Conservation (phyloP, 2,888 invertebrate species). For the Parapristionchus giblindavisi region DNA sequence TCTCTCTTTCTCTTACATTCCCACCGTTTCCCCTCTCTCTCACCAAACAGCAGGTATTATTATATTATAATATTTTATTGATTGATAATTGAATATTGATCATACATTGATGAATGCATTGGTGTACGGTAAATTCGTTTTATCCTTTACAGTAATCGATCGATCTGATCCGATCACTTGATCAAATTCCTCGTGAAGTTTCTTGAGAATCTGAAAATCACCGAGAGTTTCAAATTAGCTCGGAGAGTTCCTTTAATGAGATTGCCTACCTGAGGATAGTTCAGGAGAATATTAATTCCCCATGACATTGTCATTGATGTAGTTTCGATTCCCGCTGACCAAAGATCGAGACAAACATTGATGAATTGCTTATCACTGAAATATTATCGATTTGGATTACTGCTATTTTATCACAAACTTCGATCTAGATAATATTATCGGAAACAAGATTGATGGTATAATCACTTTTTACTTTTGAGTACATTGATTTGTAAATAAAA, state of each 20-base stretch:
- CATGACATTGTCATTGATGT: constrained; percentile 52
- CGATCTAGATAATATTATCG: too few relatives aligned
- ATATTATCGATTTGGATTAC: neutral
- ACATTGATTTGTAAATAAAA: too few relatives aligned
- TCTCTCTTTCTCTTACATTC: too few relatives aligned
- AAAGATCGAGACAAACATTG: constrained; percentile 46
- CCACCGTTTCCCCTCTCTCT: too few relatives aligned
- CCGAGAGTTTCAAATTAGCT: too few relatives aligned
- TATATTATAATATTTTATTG: too few relatives aligned
- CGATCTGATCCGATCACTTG: constrained; percentile 42
- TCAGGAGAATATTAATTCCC: constrained; percentile 46
- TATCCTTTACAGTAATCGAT: constrained; percentile 45
- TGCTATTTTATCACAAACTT: too few relatives aligned
- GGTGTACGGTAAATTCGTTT: constrained; percentile 42
- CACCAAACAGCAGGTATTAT: too few relatives aligned
- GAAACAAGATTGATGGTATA: too few relatives aligned
- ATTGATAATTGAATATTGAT: too few relatives aligned
- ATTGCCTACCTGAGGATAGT: constrained; percentile 39
- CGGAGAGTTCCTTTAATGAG: too few relatives aligned
- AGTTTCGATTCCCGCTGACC: constrained; percentile 57
- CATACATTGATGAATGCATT: constrained; percentile 49
- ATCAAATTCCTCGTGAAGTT: constrained; percentile 48
- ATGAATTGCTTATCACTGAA: constrained; percentile 33
- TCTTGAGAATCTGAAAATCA: constrained; percentile 41
- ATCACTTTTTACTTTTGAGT: too few relatives aligned